These are phyloP conservation scores for Ophraella communa DNA, from an alignment of 2,888 invertebrate genomes.

Conservation along the genomic window DNA sequence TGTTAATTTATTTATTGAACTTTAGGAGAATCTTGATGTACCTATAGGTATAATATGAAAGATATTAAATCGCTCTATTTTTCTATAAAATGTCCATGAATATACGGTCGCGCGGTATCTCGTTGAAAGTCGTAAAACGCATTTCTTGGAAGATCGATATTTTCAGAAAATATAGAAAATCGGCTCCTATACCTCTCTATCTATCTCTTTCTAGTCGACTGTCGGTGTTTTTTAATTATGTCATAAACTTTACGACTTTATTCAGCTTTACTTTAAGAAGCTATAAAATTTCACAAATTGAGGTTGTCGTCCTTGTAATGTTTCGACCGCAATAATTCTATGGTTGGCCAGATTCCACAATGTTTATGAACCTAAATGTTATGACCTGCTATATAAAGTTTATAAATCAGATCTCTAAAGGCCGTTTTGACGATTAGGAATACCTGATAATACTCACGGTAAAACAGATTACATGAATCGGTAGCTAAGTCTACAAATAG, in stretches of 20 bases:
- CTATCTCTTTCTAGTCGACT: conserved; percentile 21
- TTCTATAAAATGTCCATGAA: neutral
- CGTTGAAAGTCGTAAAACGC: neutral
- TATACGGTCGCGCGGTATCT: neutral
- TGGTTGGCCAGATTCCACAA: conserved; percentile 18
- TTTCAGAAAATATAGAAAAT: conserved; percentile 15
- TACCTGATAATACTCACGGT: too few relatives aligned
- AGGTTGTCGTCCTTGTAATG: conserved; percentile 30
- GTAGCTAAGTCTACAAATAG: too few relatives aligned
- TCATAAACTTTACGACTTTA: conserved; percentile 26
- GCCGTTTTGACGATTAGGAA: too few relatives aligned
- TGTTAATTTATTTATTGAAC: too few relatives aligned
- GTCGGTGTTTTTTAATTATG: conserved; percentile 22
- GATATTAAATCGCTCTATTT: neutral
- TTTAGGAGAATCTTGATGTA: too few relatives aligned
- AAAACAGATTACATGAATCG: too few relatives aligned
- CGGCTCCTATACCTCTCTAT: conserved; percentile 9
- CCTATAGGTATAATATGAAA: too few relatives aligned
- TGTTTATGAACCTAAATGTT: conserved; percentile 13
- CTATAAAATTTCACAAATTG: conserved; percentile 28
- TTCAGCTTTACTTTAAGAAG: conserved; percentile 24
- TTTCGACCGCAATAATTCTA: conserved; percentile 23
- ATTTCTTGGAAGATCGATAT: conserved; percentile 13
- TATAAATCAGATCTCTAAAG: too few relatives aligned
- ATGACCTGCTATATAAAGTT: conserved; percentile 18